Evolutionary conservation across 2,797 vertebrate genomes (phyloP).

Genomic region (Adrianichthys oophorus): DNA sequence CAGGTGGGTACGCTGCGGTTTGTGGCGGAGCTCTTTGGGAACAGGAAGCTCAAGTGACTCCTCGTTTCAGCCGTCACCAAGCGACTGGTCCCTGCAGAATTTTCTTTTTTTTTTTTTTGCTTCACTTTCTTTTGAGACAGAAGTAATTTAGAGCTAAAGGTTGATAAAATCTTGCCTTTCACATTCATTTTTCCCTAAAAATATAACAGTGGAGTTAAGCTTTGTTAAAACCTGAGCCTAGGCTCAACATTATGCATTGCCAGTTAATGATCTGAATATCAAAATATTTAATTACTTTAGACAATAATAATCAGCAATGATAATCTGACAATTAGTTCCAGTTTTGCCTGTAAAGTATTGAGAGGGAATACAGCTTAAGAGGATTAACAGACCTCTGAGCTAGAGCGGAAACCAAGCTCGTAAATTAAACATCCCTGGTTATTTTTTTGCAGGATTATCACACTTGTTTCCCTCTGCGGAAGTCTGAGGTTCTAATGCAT

Average conservation of each 20-base stretch:
- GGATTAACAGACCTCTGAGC: slow-evolving; percentile 1
- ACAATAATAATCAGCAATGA: background rate
- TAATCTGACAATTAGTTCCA: slow-evolving; percentile 5
- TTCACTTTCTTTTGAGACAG: background rate
- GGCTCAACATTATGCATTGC: background rate
- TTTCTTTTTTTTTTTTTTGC: background rate
- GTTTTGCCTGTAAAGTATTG: background rate
- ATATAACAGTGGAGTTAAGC: no score
- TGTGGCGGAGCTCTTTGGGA: slow-evolving; percentile 8
- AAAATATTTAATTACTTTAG: background rate
- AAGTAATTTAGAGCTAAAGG: no score
- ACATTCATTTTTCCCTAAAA: no score
- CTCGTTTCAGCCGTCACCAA: slow-evolving; percentile 4
- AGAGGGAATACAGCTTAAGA: slow-evolving; percentile 2
- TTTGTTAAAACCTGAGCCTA: no score
- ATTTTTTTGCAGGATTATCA: no score
- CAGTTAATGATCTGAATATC: accelerated
- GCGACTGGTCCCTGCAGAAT: background rate
- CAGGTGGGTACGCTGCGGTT: slow-evolving; percentile 15
- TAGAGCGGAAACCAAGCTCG: background rate
- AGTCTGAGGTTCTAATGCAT: background rate
- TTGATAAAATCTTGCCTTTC: no score
- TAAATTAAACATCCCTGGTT: no score
- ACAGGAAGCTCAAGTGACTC: slow-evolving; percentile 43
- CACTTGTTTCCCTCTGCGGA: background rate